Percentiles rank a stretch among this genome's conserved stretches.
These are phyloP conservation scores for Zhengitettix transpicula DNA, from an alignment of 2,888 invertebrate species.

Conservation along the genomic window DNA sequence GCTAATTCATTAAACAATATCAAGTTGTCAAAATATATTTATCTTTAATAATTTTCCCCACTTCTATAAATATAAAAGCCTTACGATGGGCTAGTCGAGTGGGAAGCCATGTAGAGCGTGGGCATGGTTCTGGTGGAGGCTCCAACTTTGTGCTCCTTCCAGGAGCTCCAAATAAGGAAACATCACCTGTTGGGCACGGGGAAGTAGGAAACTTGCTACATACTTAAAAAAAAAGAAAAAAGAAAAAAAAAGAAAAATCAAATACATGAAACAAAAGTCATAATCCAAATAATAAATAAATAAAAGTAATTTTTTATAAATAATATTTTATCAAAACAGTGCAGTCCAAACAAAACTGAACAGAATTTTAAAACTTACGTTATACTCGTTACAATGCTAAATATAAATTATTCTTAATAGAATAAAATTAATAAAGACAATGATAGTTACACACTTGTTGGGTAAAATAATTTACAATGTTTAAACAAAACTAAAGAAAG, in stretches of 20 bases:
- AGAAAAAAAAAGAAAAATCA: constrained; percentile 17
- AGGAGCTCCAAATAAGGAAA: constrained; percentile 10
- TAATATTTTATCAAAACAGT: no score
- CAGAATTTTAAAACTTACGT: no score
- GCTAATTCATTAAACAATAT: no score
- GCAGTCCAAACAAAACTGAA: no score
- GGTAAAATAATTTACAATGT: no score
- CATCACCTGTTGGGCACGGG: constrained; percentile 10
- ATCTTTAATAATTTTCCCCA: no score
- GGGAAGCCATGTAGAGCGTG: constrained; percentile 44
- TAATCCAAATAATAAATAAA: constrained; percentile 15
- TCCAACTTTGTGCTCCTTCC: constrained; percentile 32
- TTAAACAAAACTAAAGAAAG: no score
- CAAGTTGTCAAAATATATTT: no score
- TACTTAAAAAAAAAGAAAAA: constrained; percentile 18
- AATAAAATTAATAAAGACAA: no score
- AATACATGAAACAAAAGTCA: constrained; percentile 19
- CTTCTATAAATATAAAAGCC: constrained; percentile 15
- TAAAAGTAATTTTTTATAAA: neutral
- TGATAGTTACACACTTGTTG: no score
- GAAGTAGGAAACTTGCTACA: constrained; percentile 1
- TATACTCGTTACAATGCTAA: no score
- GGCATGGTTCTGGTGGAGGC: constrained; percentile 36
- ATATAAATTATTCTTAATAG: no score
- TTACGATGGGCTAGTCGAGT: constrained; percentile 50